A percentile compares a stretch with the other conserved stretches of the same genome.
These are phyloP conservation scores for Plagodis pulveraria DNA, from an alignment of 2,888 invertebrate species.

Conservation along the genomic window DNA sequence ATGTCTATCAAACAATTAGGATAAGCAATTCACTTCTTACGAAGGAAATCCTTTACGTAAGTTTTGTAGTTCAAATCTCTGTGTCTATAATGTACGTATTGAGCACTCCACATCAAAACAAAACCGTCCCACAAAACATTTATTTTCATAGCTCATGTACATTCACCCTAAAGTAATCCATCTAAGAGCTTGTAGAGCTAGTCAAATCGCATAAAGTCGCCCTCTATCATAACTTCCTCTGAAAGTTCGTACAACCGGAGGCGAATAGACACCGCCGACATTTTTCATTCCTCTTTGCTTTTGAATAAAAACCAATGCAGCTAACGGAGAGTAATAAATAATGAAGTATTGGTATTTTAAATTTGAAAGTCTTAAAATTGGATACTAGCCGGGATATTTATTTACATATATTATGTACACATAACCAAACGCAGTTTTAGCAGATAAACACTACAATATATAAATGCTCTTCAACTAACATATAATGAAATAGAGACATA, in stretches of 20 bases:
- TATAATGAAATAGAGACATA: too few relatives aligned
- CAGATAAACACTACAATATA: too few relatives aligned
- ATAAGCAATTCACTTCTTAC: too few relatives aligned
- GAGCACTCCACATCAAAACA: too few relatives aligned
- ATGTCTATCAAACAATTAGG: too few relatives aligned
- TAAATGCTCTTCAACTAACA: too few relatives aligned
- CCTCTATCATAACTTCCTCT: slow-evolving; percentile 64
- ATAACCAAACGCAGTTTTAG: too few relatives aligned
- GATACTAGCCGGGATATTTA: not conserved
- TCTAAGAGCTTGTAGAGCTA: slow-evolving; percentile 51
- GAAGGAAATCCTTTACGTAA: too few relatives aligned
- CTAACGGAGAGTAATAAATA: slow-evolving; percentile 65
- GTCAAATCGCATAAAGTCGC: slow-evolving; percentile 61
- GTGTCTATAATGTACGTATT: too few relatives aligned
- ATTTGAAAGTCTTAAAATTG: slow-evolving; percentile 17
- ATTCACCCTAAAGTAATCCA: slow-evolving; percentile 43
- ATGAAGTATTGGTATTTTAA: slow-evolving; percentile 58
- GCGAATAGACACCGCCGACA: slow-evolving; percentile 44
- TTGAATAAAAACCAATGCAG: slow-evolving; percentile 59
- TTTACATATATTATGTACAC: not conserved
- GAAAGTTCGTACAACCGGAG: slow-evolving; percentile 34
- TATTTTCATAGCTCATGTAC: slow-evolving; percentile 16
- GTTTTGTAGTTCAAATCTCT: too few relatives aligned
- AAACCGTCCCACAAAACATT: slow-evolving; percentile 8
- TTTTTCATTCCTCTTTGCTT: slow-evolving; percentile 54